Conservation (phyloP, 1,140 invertebrate species). For the Drosophila sechellia region DNA sequence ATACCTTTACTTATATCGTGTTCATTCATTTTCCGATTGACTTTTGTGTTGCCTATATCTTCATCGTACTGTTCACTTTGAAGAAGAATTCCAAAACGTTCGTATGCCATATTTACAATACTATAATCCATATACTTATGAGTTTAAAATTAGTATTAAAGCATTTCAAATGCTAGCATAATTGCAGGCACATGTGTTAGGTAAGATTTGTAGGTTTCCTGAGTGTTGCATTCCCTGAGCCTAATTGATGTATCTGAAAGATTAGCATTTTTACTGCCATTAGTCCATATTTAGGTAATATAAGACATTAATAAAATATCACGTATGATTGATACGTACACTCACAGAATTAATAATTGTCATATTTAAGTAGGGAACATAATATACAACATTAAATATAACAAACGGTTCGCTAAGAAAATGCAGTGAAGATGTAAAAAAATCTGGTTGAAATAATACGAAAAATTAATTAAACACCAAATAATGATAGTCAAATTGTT, state of each 20-base stretch:
- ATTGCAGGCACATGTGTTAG: conserved; percentile 8
- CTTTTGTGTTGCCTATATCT: conserved; percentile 46
- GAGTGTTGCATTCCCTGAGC: neutral
- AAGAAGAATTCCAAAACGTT: conserved; percentile 85
- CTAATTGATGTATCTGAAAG: neutral
- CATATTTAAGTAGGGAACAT: neutral
- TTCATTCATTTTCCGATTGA: conserved; percentile 35
- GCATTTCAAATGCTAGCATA: neutral
- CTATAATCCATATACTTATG: conserved; percentile 55
- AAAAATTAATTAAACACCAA: neutral
- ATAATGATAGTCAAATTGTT: neutral
- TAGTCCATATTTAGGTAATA: neutral
- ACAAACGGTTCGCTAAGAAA: neutral
- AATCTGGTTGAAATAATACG: neutral
- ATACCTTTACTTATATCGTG: conserved; percentile 67
- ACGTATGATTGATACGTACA: neutral
- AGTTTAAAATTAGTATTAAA: conserved; percentile 85
- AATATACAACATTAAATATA: neutral
- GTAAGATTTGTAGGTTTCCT: neutral
- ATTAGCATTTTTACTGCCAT: no score
- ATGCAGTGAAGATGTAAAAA: neutral
- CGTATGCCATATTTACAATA: conserved; percentile 56
- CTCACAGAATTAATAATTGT: neutral
- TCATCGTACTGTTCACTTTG: conserved; percentile 62
- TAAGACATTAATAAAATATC: neutral